Base-by-base conservation (phyloP, 2,113 vertebrate species). In the Entelurus aequoreus region DNA sequence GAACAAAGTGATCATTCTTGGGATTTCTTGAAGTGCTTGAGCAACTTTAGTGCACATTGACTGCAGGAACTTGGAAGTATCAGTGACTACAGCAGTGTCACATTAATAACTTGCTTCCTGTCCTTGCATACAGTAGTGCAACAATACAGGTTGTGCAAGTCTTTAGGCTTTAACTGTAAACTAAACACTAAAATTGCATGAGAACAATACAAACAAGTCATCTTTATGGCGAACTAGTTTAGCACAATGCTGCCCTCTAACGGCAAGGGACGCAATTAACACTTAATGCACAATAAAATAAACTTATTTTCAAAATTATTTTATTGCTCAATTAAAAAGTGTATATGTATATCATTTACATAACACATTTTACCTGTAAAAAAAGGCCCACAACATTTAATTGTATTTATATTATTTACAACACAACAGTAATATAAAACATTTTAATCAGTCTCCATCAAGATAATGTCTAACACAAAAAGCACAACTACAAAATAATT, bases 1-100 rank as follows among this genome's bases (percentile, higher is more conserved):
- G 80, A 78, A 77, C 72, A 83, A 65, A 70, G 82, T 82, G 80
- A 79, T 82, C 88, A 88, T 86, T 90, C 80, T 48, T 87, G 63
- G 67, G 79, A 90, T 87, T 89, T 86, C 68, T 79, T 55, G 6
- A 69, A 63, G 71, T 76, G 81, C 75, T 76, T 79, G 70, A 80
- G 56, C 74, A 75, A 78, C 60, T 79, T 69, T 48, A 52, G 8
- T 28, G 56, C 38, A 19, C 36, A 77, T 21, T n/a, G 62, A 60
- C 42, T 55, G 63, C 54, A 46, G 12, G 42, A 12, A 46, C 42
- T 44, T 10, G 5, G 4, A 46, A 46, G 42, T 46, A 46, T 28
- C 28, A 46, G 11, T 46, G 10, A 46, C 42, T 46, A 11, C 10
- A 46, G 42, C 42, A 46, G 11, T 46, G 42, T 46, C 12, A 9